These are phyloP conservation scores for Callaeas wilsoni DNA, from an alignment of 2,113 vertebrate species.

Conservation along the genomic window DNA sequence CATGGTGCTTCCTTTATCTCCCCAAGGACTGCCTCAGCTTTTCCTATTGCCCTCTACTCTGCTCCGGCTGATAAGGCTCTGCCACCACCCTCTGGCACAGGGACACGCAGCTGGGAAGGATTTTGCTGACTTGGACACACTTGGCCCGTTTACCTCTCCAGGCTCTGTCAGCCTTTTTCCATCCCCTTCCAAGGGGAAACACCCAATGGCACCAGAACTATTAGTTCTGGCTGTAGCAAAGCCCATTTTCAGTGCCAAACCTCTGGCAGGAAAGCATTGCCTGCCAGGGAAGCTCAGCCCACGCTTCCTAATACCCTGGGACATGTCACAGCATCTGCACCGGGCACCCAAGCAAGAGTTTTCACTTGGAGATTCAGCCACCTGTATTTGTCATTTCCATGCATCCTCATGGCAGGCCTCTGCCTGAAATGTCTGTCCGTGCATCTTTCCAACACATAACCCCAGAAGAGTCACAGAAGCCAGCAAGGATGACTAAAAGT, in stretches of 20 bases:
- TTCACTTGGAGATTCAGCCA: background rate
- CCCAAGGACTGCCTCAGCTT: background rate
- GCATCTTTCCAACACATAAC: background rate
- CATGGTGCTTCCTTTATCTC: background rate
- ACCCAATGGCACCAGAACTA: rapidly evolving
- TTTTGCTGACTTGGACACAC: background rate
- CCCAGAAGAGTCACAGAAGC: background rate
- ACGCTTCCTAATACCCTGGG: background rate
- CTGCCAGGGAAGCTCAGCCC: background rate
- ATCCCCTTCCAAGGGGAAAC: background rate
- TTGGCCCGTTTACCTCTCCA: background rate
- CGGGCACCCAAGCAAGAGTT: rapidly evolving
- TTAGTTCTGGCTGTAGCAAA: background rate
- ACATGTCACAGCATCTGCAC: background rate
- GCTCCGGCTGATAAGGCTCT: background rate
- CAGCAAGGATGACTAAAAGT: background rate
- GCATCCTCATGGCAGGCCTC: background rate
- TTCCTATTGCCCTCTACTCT: background rate
- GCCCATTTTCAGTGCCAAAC: rapidly evolving
- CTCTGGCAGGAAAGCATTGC: rapidly evolving
- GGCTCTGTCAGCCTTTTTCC: background rate
- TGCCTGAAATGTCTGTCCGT: background rate
- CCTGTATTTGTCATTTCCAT: background rate
- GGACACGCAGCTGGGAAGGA: rapidly evolving
- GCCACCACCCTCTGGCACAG: rapidly evolving